Evolutionary conservation across 2,797 vertebrate species (phyloP).

Genomic region (Malacoraja senta): DNA sequence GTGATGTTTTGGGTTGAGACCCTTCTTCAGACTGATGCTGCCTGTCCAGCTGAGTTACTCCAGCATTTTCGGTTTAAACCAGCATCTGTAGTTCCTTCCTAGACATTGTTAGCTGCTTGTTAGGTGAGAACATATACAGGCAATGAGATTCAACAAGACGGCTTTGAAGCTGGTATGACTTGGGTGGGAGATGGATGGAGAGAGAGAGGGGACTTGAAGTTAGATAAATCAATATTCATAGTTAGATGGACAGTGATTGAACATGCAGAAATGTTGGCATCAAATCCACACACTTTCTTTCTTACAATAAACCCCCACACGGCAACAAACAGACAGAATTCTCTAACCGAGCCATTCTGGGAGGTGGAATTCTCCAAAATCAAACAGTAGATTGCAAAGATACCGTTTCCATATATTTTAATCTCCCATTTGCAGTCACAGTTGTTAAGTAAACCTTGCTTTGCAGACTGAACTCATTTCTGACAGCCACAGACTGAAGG

Average conservation of each 20-base stretch:
- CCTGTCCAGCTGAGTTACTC: too few relatives aligned
- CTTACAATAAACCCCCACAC: background rate
- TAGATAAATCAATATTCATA: too few relatives aligned
- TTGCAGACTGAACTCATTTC: conserved; percentile 24
- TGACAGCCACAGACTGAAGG: background rate
- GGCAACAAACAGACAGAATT: background rate
- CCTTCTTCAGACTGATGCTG: too few relatives aligned
- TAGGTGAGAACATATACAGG: too few relatives aligned
- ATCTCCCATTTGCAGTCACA: background rate
- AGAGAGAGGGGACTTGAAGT: too few relatives aligned
- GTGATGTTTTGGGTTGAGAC: too few relatives aligned
- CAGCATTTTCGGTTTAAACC: too few relatives aligned
- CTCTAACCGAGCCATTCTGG: background rate
- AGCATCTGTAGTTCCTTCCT: too few relatives aligned
- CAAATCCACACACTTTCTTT: background rate
- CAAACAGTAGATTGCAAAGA: background rate
- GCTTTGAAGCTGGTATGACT: too few relatives aligned
- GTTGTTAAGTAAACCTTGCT: background rate
- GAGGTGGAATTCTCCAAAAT: background rate
- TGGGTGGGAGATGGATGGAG: too few relatives aligned
- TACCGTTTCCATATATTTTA: background rate
- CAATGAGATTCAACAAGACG: too few relatives aligned
- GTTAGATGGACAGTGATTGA: background rate
- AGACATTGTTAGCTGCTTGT: too few relatives aligned
- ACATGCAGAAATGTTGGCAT: conserved; percentile 9